Conservation (phyloP, 37 sponge, comb jelly and placozoan species). For the Aphrocallistes beatrix region DNA sequence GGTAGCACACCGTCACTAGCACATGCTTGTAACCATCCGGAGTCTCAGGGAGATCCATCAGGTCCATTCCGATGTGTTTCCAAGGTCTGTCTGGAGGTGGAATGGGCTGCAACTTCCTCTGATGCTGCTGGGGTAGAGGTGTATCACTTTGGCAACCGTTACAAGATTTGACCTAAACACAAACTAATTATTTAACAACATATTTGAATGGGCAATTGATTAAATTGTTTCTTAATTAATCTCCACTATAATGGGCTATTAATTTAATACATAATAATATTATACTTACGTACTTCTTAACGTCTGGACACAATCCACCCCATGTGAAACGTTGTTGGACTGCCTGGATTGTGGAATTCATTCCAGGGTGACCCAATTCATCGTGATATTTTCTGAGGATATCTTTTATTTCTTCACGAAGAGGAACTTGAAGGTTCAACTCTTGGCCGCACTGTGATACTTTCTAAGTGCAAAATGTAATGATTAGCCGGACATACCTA, state of each 20-base stretch:
- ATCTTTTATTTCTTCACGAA: neutral
- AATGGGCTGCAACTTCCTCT: neutral
- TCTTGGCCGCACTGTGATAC: too few species aligned
- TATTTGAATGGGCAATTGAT: too few species aligned
- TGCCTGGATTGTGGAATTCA: neutral
- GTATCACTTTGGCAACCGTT: neutral
- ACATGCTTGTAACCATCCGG: neutral
- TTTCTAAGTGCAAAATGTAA: too few species aligned
- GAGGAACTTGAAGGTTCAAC: neutral
- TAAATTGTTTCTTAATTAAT: too few species aligned
- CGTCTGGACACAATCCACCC: neutral
- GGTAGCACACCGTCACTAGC: neutral
- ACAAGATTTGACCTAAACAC: neutral
- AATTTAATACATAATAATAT: too few species aligned
- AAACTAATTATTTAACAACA: too few species aligned
- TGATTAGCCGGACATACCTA: too few species aligned
- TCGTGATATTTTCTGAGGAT: neutral
- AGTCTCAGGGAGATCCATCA: neutral
- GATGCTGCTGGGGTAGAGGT: neutral
- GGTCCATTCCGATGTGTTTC: neutral
- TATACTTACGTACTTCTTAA: neutral
- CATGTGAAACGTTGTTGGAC: neutral
- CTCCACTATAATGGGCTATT: too few species aligned
- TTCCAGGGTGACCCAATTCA: neutral
- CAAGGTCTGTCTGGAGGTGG: neutral